Evolutionary conservation across 2,113 vertebrate species (phyloP), one percentile per base, ranked within the genome.

Genomic region (Cochlearius cochlearius): DNA sequence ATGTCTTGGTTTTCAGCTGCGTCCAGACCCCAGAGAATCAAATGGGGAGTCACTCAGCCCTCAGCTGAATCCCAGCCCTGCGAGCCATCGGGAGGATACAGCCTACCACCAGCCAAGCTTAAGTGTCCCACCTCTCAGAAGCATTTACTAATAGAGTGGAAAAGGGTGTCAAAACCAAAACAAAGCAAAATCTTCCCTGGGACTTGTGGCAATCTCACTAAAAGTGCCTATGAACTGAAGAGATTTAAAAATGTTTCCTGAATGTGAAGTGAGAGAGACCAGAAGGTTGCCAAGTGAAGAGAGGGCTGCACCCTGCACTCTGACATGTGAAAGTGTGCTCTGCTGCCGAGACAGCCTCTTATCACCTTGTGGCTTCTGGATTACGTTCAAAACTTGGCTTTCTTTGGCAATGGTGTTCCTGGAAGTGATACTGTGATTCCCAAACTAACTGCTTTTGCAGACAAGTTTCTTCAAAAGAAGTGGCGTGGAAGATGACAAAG

Each of bases 331-430:
- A 92, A 93, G 90, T 8, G 50, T 63, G 21, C 79, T 94, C 79
- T 91, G 94, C 88, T 91, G 92, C 84, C 10, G 5, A 95, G 88
- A 64, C 94, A 94, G 92, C 72, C 92, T 91, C 77, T 87, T 73
- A 91, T 18, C 92, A 94, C 89, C 95, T 90, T 92, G 94, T 76
- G 93, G 96, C 93, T 96, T 95, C 85, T 97, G 92, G 92, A 62
- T n/a, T 9, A n/a, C 29, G 21, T 36, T 95, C 94, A 96, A 68
- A 81, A n/a, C 58, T n/a, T 45, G 69, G 36, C 77, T 92, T 78
- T 49, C 77, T 90, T 62, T 88, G 77, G 81, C 77, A 95, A 1
- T 3, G 13, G 45, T 15, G 66, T 32, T 94, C 87, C 90, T 91
- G 96, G 97, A 96, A 96, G 49, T 1, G 7, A 94, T 76, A 50